A percentile compares a stretch with the other conserved stretches of the same genome.
Evolutionary conservation across 2,888 invertebrate genomes (phyloP).

Genomic region (Vesta saturnalis): DNA sequence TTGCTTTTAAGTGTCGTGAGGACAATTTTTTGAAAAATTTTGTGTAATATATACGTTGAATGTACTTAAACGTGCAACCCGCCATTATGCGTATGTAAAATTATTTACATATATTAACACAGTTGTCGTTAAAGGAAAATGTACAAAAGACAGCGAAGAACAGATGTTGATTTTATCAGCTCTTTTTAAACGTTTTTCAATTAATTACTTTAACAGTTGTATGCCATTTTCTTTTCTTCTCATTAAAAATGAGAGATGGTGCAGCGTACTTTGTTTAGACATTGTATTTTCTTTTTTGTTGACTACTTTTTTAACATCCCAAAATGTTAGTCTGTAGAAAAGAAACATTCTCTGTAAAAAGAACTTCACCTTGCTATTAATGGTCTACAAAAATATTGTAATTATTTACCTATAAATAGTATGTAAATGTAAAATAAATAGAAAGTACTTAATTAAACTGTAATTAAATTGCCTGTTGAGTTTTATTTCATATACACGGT

Average conservation of each 20-base stretch:
- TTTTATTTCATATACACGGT: slow-evolving; percentile 24
- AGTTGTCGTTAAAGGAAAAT: slow-evolving; percentile 14
- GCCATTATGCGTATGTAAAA: slow-evolving; percentile 19
- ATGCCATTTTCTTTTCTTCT: slow-evolving; percentile 5
- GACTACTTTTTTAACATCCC: slow-evolving; percentile 16
- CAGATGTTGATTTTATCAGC: slow-evolving; percentile 14
- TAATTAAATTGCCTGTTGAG: slow-evolving; percentile 17
- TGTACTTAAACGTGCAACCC: slow-evolving; percentile 18
- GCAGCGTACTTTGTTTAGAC: slow-evolving; percentile 3
- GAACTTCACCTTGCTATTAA: slow-evolving; percentile 25
- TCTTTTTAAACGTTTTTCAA: slow-evolving; percentile 4
- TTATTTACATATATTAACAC: slow-evolving; percentile 26
- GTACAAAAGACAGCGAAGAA: slow-evolving; percentile 17
- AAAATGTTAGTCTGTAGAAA: slow-evolving; percentile 23
- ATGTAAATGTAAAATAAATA: slow-evolving; percentile 35
- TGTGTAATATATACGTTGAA: slow-evolving; percentile 44
- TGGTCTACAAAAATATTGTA: slow-evolving; percentile 32
- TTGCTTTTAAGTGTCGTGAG: slow-evolving; percentile 57
- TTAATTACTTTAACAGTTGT: not conserved
- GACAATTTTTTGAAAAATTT: slow-evolving; percentile 48
- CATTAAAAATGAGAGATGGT: not conserved
- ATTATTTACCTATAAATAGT: slow-evolving; percentile 35
- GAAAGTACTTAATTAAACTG: slow-evolving; percentile 28
- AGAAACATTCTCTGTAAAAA: slow-evolving; percentile 16
- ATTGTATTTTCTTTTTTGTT: slow-evolving; percentile 10